Percentiles rank a stretch among this genome's conserved stretches.
Conservation (phyloP, 2,888 invertebrate genomes). For the Dromius quadrimaculatus region DNA sequence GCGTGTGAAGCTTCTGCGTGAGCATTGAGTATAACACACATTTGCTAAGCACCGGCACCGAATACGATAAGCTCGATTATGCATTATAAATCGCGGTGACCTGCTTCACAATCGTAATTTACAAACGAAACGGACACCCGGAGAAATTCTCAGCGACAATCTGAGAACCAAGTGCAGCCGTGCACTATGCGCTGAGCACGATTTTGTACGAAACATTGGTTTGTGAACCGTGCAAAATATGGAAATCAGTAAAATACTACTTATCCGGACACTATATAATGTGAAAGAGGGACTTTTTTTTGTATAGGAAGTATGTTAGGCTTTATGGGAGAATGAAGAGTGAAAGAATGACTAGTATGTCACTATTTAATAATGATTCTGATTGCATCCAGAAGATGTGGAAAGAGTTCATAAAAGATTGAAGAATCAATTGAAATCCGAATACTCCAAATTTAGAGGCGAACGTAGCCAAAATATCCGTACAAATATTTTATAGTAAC, state of each 20-base stretch:
- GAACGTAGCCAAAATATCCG: too few relatives aligned
- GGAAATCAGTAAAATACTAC: constrained; percentile 39
- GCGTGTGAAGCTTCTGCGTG: constrained; percentile 5
- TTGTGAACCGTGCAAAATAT: constrained; percentile 37
- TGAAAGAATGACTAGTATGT: too few relatives aligned
- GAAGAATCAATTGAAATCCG: too few relatives aligned
- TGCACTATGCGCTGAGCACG: constrained; percentile 17
- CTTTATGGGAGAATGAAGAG: constrained; percentile 20
- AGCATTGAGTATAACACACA: constrained; percentile 2
- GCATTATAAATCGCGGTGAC: constrained; percentile 61
- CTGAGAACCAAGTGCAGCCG: constrained; percentile 1
- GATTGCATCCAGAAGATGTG: too few relatives aligned
- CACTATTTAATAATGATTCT: too few relatives aligned
- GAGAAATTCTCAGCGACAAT: constrained; percentile 57
- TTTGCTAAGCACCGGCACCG: constrained; percentile 7
- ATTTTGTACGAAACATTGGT: constrained; percentile 33
- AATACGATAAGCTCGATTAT: constrained; percentile 57
- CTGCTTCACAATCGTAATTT: constrained; percentile 60
- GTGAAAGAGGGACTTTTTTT: constrained; percentile 12
- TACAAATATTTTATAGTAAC: too few relatives aligned
- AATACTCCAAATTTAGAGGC: too few relatives aligned
- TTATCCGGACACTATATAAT: background rate
- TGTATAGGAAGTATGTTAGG: constrained; percentile 16
- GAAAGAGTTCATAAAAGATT: too few relatives aligned
- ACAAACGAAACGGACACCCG: constrained; percentile 59